Conservation (phyloP, 2,797 vertebrate genomes). For the Enteromius afrohamiltoni region DNA sequence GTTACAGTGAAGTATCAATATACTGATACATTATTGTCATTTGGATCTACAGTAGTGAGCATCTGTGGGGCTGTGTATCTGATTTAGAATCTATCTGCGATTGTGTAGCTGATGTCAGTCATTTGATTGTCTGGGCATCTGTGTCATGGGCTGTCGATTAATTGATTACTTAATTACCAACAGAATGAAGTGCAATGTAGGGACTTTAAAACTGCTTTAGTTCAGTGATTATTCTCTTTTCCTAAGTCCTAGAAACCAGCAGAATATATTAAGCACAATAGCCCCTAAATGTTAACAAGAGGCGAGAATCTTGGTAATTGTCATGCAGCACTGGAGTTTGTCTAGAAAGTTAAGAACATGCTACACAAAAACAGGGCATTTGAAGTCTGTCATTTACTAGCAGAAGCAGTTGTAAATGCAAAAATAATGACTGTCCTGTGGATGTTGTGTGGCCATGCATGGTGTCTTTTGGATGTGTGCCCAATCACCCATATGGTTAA, state of each 20-base stretch:
- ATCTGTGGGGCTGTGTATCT: background rate
- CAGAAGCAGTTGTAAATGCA: background rate
- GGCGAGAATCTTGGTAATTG: background rate
- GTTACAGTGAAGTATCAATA: slow-evolving; percentile 20
- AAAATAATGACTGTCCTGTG: slow-evolving; percentile 17
- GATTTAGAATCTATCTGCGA: slow-evolving; percentile 9
- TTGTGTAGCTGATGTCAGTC: slow-evolving; percentile 13
- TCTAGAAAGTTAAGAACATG: background rate
- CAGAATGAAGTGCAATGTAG: slow-evolving; percentile 9
- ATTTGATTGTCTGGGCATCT: background rate
- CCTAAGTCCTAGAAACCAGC: background rate
- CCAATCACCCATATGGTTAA: slow-evolving; percentile 19
- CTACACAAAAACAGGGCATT: background rate
- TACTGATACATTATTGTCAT: slow-evolving; percentile 3
- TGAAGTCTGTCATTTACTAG: background rate
- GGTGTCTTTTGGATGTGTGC: background rate
- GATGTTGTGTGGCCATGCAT: background rate
- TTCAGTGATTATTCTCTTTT: background rate
- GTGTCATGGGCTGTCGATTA: background rate
- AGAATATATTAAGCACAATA: background rate
- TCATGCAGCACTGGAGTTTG: background rate
- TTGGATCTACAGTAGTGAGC: background rate
- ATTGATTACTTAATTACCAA: slow-evolving; percentile 30
- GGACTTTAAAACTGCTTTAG: slow-evolving; percentile 13
- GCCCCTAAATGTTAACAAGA: slow-evolving; percentile 5